Base-by-base conservation (phyloP, 2,113 vertebrate species). In the Sardina pilchardus region DNA sequence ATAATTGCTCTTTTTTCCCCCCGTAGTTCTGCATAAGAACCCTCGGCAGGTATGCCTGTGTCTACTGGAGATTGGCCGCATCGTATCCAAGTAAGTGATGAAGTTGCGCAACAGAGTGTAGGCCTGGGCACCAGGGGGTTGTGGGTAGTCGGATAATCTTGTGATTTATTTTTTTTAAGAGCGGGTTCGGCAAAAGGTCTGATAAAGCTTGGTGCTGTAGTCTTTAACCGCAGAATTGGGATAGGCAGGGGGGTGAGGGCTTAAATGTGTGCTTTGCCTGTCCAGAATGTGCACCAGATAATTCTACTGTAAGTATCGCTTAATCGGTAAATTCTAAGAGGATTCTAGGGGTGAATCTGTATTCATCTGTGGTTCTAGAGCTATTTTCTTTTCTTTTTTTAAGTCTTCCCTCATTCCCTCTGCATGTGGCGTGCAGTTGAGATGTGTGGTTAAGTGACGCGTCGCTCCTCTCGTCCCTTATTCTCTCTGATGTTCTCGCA, bases 41-140 rank as follows among this genome's bases (percentile, higher is more conserved):
- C 97, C 97, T 82, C 96, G 98, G 50, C 98, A 99, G 90, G 98
- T 99, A 4, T 99, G 98, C 85, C 97, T 99, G 71, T 99, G 98
- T 83, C 93, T 99, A 84, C 95, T 99, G 93, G 96, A 99, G 95
- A 96, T 99, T 82, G 97, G 98, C 21, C 96, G 97, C 84, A 97
- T 99, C 81, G 96, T 98, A 48, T 99, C 97, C 0, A 95, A 96
- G 98, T 99, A 88, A 42, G 95, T 94, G 17, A 78, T 34, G 30
- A 5, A 34, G 26, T 34, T 36, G 4, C 4, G 30, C 10, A 34
- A 34, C 71, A 78, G 12, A 14, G 34, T 6, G 71, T 34, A 36
- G 12, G 30, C 2, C 71, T 39, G 26, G 67, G 14, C 67, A 75
- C 14, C 56, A 4, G 26, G 71, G 48, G 48, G 48, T 12, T 53